Evolutionary conservation across 1,140 invertebrate species (phyloP).

Genomic region (Laupala kohalensis): DNA sequence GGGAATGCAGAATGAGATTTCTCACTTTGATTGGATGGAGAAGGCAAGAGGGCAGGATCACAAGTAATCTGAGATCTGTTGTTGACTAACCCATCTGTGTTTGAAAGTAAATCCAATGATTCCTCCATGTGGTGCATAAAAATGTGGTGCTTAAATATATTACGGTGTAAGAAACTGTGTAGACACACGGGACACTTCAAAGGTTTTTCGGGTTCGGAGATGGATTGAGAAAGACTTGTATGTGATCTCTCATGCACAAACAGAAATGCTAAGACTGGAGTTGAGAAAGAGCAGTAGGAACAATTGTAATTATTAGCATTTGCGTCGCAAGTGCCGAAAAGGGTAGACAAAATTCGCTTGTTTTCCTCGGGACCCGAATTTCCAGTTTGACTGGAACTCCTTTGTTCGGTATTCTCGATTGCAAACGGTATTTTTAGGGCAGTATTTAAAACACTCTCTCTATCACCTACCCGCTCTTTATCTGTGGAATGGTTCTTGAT

Average conservation of each 20-base stretch:
- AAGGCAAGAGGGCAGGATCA: no score
- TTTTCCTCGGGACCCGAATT: not conserved
- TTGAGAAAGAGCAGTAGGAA: slow-evolving; percentile 78
- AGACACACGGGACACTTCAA: slow-evolving; percentile 46
- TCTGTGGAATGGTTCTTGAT: not conserved
- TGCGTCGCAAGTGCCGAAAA: slow-evolving; percentile 20
- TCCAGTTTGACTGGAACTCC: not conserved
- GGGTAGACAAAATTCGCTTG: slow-evolving; percentile 28
- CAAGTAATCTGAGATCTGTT: no score
- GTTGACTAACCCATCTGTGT: no score
- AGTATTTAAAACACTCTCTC: slow-evolving; percentile 25
- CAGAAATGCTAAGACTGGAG: slow-evolving; percentile 72
- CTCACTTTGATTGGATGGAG: no score
- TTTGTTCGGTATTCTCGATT: slow-evolving; percentile 2
- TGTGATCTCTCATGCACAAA: slow-evolving; percentile 83
- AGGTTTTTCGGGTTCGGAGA: slow-evolving; percentile 8
- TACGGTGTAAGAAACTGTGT: slow-evolving; percentile 38
- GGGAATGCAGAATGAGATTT: no score
- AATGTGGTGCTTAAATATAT: slow-evolving; percentile 44
- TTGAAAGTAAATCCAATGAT: slow-evolving; percentile 29
- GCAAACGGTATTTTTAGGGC: slow-evolving; percentile 48
- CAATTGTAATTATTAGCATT: slow-evolving; percentile 66
- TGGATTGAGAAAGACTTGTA: slow-evolving; percentile 26
- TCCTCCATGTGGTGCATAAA: slow-evolving; percentile 42
- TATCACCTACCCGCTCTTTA: not conserved